These are phyloP conservation scores for Tiliacea aurago DNA, from an alignment of 2,888 invertebrate genomes.

Conservation along the genomic window DNA sequence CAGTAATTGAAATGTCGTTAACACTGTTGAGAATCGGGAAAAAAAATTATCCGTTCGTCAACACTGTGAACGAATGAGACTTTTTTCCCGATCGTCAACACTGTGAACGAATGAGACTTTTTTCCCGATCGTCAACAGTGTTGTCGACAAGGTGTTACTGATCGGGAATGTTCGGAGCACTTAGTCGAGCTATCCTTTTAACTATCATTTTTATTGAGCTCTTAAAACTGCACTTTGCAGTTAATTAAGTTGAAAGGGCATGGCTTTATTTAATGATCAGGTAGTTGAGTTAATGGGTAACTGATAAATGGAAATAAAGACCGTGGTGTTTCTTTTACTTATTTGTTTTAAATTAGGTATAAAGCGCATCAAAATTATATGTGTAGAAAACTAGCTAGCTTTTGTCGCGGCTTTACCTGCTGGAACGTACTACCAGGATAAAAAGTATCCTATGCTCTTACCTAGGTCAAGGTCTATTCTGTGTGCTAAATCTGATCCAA, in stretches of 20 bases:
- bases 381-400: too few relatives aligned
- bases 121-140: too few relatives aligned
- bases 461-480: background rate
- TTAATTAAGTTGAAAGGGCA: conserved; percentile 46
- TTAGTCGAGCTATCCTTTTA: conserved; percentile 29
- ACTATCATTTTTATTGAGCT: conserved; percentile 45
- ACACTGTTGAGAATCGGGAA: too few relatives aligned
- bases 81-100: too few relatives aligned
- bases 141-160: too few relatives aligned
- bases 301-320: background rate
- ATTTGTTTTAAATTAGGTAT: background rate
- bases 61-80: too few relatives aligned
- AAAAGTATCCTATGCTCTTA: background rate
- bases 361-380: background rate
- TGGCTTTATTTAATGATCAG: conserved; percentile 11
- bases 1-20: too few relatives aligned
- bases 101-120: too few relatives aligned
- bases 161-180: background rate
- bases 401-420: too few relatives aligned
- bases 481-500: background rate
- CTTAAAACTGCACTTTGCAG: conserved; percentile 57
- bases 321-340: too few relatives aligned
- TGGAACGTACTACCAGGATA: background rate
- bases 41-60: too few relatives aligned
- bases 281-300: conserved; percentile 25